Percentiles rank a stretch among this genome's conserved stretches.
phyloP scores from a whole-genome alignment of 2,888 invertebrate genomes.

The Rhimphoctona megacephalus region DNA sequence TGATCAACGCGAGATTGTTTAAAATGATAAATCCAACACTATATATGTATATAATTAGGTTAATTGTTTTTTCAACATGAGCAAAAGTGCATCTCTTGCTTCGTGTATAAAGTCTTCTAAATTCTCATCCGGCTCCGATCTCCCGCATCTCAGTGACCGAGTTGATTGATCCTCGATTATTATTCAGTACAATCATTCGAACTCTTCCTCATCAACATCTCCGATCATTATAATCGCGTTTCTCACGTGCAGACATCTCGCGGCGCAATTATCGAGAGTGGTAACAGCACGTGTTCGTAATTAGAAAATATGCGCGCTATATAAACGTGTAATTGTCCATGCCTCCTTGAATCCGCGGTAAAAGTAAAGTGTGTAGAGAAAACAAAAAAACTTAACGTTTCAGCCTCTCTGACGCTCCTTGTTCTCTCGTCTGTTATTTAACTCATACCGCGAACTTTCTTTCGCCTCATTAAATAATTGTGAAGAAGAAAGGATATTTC shows the following conservation, averaged over 20 bases:
- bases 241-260: conserved; percentile 15
- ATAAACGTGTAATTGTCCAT: conserved; percentile 31
- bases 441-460: conserved; percentile 51
- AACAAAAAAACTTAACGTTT: conserved; percentile 39
- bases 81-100: conserved; percentile 31
- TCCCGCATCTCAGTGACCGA: conserved; percentile 37
- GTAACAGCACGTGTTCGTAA: conserved; percentile 53
- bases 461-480: conserved; percentile 40
- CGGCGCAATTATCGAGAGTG: conserved; percentile 55
- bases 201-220: conserved; percentile 46
- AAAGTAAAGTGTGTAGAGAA: conserved; percentile 20
- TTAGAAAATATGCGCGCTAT: conserved; percentile 56
- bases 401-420: conserved; percentile 15
- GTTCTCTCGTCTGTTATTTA: conserved; percentile 42
- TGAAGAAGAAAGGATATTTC: conserved; percentile 8
- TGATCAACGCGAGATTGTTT: conserved; percentile 15
- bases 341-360: conserved; percentile 38
- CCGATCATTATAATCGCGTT: conserved; percentile 39
- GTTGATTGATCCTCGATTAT: conserved; percentile 60
- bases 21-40: conserved; percentile 30
- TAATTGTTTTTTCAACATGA: conserved; percentile 45
- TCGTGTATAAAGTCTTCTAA: not conserved
- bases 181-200: conserved; percentile 56
- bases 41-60: conserved; percentile 49
- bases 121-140: conserved; percentile 9